These are phyloP conservation scores for Tenthredo scrophulariae DNA, from an alignment of 2,888 invertebrate species.

Conservation along the genomic window DNA sequence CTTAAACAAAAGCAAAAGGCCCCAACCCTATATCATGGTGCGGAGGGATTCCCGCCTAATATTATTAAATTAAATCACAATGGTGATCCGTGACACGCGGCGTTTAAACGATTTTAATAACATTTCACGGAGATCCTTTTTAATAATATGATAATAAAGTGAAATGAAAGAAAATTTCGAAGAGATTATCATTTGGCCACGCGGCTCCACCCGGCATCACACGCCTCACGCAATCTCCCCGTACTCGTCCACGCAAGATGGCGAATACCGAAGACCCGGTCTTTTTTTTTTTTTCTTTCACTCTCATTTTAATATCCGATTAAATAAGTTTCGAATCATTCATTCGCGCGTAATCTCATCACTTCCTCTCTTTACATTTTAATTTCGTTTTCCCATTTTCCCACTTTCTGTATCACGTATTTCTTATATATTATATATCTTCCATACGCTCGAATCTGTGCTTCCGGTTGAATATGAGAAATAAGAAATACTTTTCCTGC, in stretches of 20 bases:
- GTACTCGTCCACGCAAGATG: constrained; percentile 13
- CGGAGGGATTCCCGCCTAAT: constrained; percentile 72
- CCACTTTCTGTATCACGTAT: neutral
- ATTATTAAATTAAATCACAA: constrained; percentile 76
- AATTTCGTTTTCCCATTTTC: neutral
- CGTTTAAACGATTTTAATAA: constrained; percentile 76
- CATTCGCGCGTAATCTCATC: constrained; percentile 51
- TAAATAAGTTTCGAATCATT: constrained; percentile 55
- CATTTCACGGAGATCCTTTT: constrained; percentile 75
- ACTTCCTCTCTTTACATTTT: neutral
- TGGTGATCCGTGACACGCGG: constrained; percentile 69
- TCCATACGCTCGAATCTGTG: neutral
- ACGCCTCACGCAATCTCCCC: constrained; percentile 1
- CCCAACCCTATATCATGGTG: constrained; percentile 56
- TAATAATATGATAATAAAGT: constrained; percentile 78
- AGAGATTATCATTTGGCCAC: constrained; percentile 74
- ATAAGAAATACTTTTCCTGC: neutral
- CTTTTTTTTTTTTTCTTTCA: neutral
- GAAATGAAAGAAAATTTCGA: constrained; percentile 73
- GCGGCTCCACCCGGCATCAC: constrained; percentile 22
- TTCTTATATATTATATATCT: neutral
- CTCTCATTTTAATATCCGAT: constrained; percentile 61
- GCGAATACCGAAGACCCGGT: neutral
- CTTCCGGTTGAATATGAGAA: neutral
- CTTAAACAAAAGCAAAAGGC: constrained; percentile 45